These are phyloP conservation scores for Sinocyclocheilus rhinocerous DNA, from an alignment of 2,113 vertebrate genomes.

Conservation along the genomic window DNA sequence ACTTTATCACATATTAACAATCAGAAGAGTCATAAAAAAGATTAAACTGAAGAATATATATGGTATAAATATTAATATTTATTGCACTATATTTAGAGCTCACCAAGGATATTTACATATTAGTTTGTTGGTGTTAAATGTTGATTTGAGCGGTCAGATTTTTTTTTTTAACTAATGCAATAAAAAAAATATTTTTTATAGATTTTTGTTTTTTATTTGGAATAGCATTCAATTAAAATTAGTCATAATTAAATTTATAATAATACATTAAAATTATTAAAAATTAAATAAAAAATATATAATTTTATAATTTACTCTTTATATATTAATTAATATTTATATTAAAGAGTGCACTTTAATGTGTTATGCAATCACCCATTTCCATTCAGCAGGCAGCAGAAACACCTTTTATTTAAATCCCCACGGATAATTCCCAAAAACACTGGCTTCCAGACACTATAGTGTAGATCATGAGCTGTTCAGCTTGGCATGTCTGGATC, in stretches of 20 bases:
- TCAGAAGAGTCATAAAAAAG: neutral
- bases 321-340: too few relatives aligned
- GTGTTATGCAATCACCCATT: neutral
- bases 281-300: too few relatives aligned
- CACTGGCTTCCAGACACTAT: neutral
- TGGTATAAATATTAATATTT: neutral
- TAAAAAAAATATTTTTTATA: neutral
- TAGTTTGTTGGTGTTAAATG: neutral
- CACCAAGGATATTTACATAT: neutral
- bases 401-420: slow-evolving; percentile 23
- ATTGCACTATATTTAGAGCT: neutral
- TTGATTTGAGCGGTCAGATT: neutral
- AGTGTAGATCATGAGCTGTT: neutral
- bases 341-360: neutral
- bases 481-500: neutral
- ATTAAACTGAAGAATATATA: neutral
- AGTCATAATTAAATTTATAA: too few relatives aligned
- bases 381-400: neutral
- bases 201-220: too few relatives aligned
- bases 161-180: neutral
- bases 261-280: too few relatives aligned
- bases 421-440: neutral
- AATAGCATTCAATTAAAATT: neutral
- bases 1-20: neutral
- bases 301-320: too few relatives aligned